Evolutionary conservation across 2,113 vertebrate species (phyloP), one percentile per base, ranked within the genome.

Genomic region (Nothoprocta perdicaria): DNA sequence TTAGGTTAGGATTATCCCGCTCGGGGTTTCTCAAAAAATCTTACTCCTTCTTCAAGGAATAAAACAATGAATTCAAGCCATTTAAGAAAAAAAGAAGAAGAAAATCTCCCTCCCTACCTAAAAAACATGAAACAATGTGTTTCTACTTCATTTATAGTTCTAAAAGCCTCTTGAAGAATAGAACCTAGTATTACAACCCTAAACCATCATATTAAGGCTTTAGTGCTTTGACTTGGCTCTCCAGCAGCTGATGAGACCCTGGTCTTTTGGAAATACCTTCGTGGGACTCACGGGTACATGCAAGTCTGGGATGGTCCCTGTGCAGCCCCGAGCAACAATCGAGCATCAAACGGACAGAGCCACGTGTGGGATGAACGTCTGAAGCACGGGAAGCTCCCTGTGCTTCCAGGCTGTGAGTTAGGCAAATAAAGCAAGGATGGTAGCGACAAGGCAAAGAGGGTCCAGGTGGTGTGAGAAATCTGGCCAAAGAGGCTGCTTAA

Each of bases 271-370:
- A 75, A 41, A 27, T 8, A 38, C 12, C 14, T 86, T 33, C 26
- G 38, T 10, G 27, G 33, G 41, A 33, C 23, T 84, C 8, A 24
- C 14, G 71, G 68, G 1, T 50, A 21, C 19, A 68, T 35, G 15
- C 12, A 5, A 41, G 52, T 80, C 43, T 65, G 69, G 0, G 0
- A 40, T 61, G 11, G 4, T 1, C 4, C 2, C 8, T 14, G 6
- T 6, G 1, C 4, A 76, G 31, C 58, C 45, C 14, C 48, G 45
- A 21, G 4, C 65, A 61, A n/a, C 0, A 1, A 35, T 23, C 67
- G 52, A n/a, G 69, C 48, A 69, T 76, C 5, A 46, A 73, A 21
- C 1, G 8, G 84, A 61, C 0, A 53, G 33, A 27, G 43, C 31
- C 29, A 27, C 3, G 3, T 8, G 43, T 5, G 7, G n/a, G 40